phyloP scores from a whole-genome alignment of 1,140 invertebrate species.

The Drosophila ficusphila region DNA sequence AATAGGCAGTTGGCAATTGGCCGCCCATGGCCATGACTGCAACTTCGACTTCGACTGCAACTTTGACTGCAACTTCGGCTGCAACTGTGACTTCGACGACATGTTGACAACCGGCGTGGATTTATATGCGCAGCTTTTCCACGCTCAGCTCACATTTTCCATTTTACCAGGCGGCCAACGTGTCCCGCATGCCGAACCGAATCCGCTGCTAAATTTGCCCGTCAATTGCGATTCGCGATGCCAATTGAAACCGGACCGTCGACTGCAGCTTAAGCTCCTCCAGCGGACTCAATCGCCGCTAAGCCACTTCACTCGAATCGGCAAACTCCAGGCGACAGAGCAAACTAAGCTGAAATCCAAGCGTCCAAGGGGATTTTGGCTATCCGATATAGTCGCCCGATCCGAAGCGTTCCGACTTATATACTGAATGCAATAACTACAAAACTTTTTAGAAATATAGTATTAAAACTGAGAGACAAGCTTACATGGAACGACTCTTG shows the following conservation, averaged over 20 bases:
- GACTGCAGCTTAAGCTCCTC: constrained; percentile 29
- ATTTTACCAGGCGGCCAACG: constrained; percentile 30
- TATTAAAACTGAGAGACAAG: too few species aligned
- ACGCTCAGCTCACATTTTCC: constrained; percentile 26
- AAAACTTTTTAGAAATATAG: too few species aligned
- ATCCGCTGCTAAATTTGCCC: constrained; percentile 1
- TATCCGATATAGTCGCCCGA: too few species aligned
- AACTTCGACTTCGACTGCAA: neutral
- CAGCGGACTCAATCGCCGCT: constrained; percentile 2
- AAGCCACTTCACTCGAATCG: neutral
- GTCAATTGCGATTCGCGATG: neutral
- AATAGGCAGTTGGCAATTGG: constrained; percentile 4
- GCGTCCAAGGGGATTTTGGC: neutral
- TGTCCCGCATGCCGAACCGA: constrained; percentile 39
- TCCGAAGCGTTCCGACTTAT: too few species aligned
- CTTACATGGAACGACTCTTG: too few species aligned
- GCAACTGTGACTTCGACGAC: constrained; percentile 7
- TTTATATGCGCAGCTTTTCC: constrained; percentile 61
- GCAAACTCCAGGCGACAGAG: neutral
- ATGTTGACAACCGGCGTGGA: constrained; percentile 62
- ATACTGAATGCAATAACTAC: too few species aligned
- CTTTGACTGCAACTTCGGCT: constrained; percentile 1
- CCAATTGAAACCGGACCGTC: constrained; percentile 62
- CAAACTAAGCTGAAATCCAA: neutral
- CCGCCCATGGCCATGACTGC: constrained; percentile 35